phyloP scores from a whole-genome alignment of 2,888 invertebrate species.

The Rotaria magnacalcarata region DNA sequence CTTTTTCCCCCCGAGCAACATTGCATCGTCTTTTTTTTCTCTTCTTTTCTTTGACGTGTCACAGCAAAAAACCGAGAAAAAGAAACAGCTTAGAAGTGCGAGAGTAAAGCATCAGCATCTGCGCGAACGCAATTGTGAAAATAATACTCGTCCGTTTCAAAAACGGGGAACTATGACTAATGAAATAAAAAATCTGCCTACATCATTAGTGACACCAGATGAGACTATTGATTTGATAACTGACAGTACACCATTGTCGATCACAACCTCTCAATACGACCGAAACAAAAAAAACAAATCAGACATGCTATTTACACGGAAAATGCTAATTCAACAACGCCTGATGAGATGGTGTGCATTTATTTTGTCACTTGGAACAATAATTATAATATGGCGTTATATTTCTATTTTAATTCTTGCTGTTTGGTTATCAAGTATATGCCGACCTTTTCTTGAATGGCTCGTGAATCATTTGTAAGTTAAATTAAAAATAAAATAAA shows the following conservation, averaged over 20 bases:
- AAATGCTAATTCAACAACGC: neutral
- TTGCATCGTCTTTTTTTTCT: neutral
- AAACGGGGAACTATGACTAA: neutral
- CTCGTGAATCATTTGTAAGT: constrained; percentile 6
- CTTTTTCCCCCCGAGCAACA: neutral
- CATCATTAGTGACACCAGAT: neutral
- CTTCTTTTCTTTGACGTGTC: neutral
- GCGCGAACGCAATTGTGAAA: neutral
- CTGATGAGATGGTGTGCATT: constrained; percentile 17
- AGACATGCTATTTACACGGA: neutral
- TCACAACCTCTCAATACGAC: neutral
- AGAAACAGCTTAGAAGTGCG: neutral
- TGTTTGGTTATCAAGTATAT: constrained; percentile 20
- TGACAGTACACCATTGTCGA: neutral
- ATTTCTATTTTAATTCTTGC: neutral
- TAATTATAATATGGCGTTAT: neutral
- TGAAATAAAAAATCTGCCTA: neutral
- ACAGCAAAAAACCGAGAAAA: neutral
- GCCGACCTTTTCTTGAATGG: neutral
- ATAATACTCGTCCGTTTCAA: neutral
- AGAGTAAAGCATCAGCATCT: constrained; percentile 1
- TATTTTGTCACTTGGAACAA: neutral
- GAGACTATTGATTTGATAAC: neutral
- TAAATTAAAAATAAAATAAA: neutral
- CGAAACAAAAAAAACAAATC: neutral